Conservation (phyloP, 2,888 invertebrate species). For the Dexiosoma caninum region DNA sequence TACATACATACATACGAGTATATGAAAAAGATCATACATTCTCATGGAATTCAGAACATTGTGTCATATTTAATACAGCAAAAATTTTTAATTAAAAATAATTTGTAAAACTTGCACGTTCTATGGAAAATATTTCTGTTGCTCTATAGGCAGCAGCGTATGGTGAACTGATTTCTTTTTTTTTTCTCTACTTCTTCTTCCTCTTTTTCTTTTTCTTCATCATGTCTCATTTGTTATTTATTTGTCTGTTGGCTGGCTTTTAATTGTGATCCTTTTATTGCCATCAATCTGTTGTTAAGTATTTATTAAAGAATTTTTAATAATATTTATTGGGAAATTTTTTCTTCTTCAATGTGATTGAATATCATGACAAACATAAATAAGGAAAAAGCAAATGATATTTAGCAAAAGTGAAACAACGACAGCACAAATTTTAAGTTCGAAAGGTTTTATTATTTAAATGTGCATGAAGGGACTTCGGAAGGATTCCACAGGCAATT, state of each 20-base stretch:
- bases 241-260: conserved; percentile 37
- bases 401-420: not conserved
- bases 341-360: not conserved
- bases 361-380: conserved; percentile 7
- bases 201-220: not conserved
- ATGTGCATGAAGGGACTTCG: too few species aligned
- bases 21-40: conserved; percentile 66
- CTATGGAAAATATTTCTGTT: conserved; percentile 61
- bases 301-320: conserved; percentile 60
- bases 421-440: not conserved
- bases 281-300: conserved; percentile 63
- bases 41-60: conserved; percentile 77
- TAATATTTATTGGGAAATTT: conserved; percentile 14
- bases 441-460: too few species aligned
- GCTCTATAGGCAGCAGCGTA: conserved; percentile 22
- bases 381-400: not conserved
- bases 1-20: not conserved
- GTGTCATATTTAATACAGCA: conserved; percentile 78
- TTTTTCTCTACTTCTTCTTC: not conserved
- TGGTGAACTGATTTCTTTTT: conserved; percentile 49
- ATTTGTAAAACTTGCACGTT: conserved; percentile 77
- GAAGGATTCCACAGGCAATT: too few species aligned
- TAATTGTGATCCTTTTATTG: conserved; percentile 64
- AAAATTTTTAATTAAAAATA: conserved; percentile 78
- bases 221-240: conserved; percentile 40